Evolutionary conservation across 2,113 vertebrate genomes (phyloP).

Genomic region (Laticauda colubrina): DNA sequence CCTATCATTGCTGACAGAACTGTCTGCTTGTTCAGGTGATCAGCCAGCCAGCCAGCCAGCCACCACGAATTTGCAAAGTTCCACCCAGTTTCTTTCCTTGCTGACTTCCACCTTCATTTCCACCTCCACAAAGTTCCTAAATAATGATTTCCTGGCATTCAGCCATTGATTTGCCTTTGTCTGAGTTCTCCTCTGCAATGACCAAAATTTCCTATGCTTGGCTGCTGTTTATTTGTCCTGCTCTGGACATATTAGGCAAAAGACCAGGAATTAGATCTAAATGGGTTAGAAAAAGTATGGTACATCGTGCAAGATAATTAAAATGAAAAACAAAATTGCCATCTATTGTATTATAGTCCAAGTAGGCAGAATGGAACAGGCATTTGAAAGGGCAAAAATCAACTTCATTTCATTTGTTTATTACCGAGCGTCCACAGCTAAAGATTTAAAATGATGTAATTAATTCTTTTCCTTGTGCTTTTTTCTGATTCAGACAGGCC

Average conservation of each 20-base stretch:
- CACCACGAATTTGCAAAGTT: background rate
- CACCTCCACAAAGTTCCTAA: background rate
- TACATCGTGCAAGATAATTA: constrained; percentile 5
- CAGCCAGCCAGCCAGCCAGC: background rate
- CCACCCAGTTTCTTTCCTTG: background rate
- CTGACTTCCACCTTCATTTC: background rate
- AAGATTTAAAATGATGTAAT: constrained; percentile 10
- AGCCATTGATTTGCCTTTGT: background rate
- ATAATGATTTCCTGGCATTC: constrained; percentile 3
- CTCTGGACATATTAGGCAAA: constrained; percentile 4
- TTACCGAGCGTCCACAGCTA: background rate
- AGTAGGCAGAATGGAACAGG: background rate
- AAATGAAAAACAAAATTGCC: background rate
- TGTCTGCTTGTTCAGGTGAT: background rate
- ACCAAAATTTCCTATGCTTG: background rate
- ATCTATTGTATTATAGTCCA: background rate
- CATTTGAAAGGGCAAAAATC: constrained; percentile 2
- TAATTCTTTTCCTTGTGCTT: background rate
- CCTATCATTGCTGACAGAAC: background rate
- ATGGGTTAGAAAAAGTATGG: background rate
- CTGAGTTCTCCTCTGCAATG: constrained; percentile 6
- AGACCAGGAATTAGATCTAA: background rate
- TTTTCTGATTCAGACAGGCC: background rate
- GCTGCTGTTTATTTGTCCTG: background rate
- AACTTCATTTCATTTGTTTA: background rate